A percentile compares a stretch with the other conserved stretches of the same genome.
Conservation (phyloP, 2,113 vertebrate species). For the Solea senegalensis region DNA sequence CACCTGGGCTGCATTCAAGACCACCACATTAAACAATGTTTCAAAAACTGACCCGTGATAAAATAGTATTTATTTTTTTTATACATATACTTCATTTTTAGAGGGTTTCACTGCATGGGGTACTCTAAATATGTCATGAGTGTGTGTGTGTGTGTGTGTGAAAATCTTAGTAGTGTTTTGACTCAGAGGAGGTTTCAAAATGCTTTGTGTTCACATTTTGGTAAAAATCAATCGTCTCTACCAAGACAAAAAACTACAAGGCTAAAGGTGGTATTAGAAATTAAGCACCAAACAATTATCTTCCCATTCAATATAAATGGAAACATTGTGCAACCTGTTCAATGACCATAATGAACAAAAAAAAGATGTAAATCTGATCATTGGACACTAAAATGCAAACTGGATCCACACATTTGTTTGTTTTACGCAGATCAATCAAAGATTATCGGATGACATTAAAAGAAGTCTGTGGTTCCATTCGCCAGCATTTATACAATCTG, state of each 20-base stretch:
- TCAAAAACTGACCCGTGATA: conserved; percentile 70
- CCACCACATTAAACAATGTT: conserved; percentile 65
- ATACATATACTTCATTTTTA: conserved; percentile 67
- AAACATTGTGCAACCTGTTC: conserved; percentile 81
- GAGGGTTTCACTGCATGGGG: conserved; percentile 69
- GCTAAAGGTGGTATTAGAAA: conserved; percentile 79
- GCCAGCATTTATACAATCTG: conserved; percentile 76
- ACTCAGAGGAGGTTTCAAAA: conserved; percentile 64
- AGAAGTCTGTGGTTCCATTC: conserved; percentile 69
- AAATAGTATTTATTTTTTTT: conserved; percentile 76
- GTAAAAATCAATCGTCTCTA: conserved; percentile 71
- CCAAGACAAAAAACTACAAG: conserved; percentile 73
- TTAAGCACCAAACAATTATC: conserved; percentile 79
- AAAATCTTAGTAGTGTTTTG: conserved; percentile 61
- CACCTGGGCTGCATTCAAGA: conserved; percentile 63
- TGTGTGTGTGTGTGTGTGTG: conserved; percentile 8
- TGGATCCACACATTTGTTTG: conserved; percentile 53
- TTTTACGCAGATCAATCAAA: conserved; percentile 42
- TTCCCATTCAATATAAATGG: conserved; percentile 73
- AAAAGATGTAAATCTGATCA: conserved; percentile 70
- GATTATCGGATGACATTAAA: conserved; percentile 48
- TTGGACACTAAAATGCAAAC: conserved; percentile 66
- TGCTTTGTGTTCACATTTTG: conserved; percentile 61
- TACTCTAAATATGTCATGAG: conserved; percentile 64
- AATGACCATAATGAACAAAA: conserved; percentile 72